Evolutionary conservation across 2,113 vertebrate species (phyloP), one percentile per base, ranked within the genome.

Genomic region (Neodontobutis hainanensis): DNA sequence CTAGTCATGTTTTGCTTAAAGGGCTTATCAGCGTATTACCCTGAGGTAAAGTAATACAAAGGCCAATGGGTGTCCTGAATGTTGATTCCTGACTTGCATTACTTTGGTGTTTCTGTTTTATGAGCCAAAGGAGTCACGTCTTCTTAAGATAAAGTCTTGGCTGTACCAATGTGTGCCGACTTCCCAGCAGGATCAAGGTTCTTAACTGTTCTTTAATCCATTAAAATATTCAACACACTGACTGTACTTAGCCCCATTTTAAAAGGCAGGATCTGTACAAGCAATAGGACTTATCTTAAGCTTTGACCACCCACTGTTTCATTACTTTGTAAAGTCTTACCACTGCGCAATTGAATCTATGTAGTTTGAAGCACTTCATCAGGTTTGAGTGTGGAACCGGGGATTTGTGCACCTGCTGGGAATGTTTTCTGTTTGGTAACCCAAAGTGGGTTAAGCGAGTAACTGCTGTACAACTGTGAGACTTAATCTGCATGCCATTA

Each of bases 21-120:
- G 75, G 70, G 80, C 62, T 89, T 85, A 75, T 47, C 0, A 15
- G n/a, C 8, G 55, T 34, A 65, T 71, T 36, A 42, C 56, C 32
- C 4, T 1, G 61, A 68, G 67, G 44, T 46, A 67, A 69, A 55
- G 47, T 9, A 27, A 48, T 67, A 52, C 62, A 46, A 53, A 68
- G 53, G 40, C 51, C 27, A 51, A 70, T 60, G 73, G 74, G 80
- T 69, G 72, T 76, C 35, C 70, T 47, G 19, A 67, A 46, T 19
- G 42, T 51, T 60, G 60, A 79, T 66, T 68, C 66, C 15, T 7
- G 15, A 66, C 51, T 48, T 32, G 45, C 63, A 68, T 6, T 38
- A 47, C 78, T 87, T 85, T 83, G 75, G 83, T 75, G 62, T 59
- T 69, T 56, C 63, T 57, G 47, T 52, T 75, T 4, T 51, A 51